Evolutionary conservation across 2,888 invertebrate species (phyloP).

Genomic region (Keiferia lycopersicella): DNA sequence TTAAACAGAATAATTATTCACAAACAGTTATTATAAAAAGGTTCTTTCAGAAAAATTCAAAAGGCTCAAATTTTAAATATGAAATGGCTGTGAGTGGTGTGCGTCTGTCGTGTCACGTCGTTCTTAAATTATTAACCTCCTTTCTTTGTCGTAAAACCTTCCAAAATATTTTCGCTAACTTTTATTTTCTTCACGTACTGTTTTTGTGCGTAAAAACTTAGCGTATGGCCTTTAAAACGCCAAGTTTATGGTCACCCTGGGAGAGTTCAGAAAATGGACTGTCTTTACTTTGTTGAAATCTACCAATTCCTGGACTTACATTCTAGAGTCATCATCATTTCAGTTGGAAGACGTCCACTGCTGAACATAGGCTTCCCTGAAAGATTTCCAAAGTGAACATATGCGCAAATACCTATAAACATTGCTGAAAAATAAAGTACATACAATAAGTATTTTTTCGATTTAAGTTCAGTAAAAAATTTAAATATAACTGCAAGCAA

Average conservation of each 20-base stretch:
- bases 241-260: not conserved
- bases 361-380: no score
- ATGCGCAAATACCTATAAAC: no score
- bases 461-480: no score
- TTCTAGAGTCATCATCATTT: no score
- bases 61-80: not conserved
- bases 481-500: no score
- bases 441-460: no score
- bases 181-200: slow-evolving; percentile 22
- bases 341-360: no score
- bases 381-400: no score
- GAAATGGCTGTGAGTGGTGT: slow-evolving; percentile 32
- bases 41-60: not conserved
- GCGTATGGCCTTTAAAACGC: slow-evolving; percentile 39
- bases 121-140: slow-evolving; percentile 31
- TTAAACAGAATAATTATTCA: no score
- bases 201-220: slow-evolving; percentile 33
- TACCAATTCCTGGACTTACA: not conserved
- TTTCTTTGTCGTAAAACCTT: slow-evolving; percentile 24
- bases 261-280: not conserved
- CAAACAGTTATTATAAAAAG: not conserved
- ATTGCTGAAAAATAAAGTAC: no score
- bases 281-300: not conserved
- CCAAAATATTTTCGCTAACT: slow-evolving; percentile 5
- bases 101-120: slow-evolving; percentile 52